A percentile compares a stretch with the other conserved stretches of the same genome.
phyloP scores from a whole-genome alignment of 1,140 invertebrate species.

The Vollenhovia emeryi region DNA sequence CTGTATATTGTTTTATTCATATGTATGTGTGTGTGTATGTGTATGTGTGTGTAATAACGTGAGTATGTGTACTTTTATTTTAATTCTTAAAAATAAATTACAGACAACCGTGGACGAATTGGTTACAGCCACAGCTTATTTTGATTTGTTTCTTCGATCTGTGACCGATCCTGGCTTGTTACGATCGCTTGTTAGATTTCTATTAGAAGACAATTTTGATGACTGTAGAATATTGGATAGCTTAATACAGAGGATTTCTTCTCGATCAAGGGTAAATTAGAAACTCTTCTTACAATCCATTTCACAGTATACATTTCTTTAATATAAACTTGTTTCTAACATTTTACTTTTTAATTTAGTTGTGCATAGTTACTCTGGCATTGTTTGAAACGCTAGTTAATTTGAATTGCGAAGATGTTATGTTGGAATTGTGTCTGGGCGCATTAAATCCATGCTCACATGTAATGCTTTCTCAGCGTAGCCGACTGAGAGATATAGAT shows the following conservation, averaged over 20 bases:
- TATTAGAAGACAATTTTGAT: constrained; percentile 94
- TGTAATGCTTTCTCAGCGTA: constrained; percentile 93
- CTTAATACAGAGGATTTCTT: constrained; percentile 91
- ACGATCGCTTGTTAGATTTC: constrained; percentile 93
- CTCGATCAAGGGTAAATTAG: constrained; percentile 88
- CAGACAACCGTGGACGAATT: constrained; percentile 94
- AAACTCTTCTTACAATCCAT: neutral
- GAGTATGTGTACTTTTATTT: constrained; percentile 12
- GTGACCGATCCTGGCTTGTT: constrained; percentile 94
- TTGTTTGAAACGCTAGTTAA: constrained; percentile 96
- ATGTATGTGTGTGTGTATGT: neutral
- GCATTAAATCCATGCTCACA: constrained; percentile 96
- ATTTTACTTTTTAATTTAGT: constrained; percentile 85
- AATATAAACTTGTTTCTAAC: neutral
- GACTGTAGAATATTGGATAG: constrained; percentile 91
- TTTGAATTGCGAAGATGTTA: constrained; percentile 98
- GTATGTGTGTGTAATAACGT: neutral
- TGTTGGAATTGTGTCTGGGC: constrained; percentile 96
- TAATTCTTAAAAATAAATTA: constrained; percentile 78
- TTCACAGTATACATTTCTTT: neutral
- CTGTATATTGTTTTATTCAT: neutral
- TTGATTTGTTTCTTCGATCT: constrained; percentile 95
- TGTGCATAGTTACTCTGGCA: constrained; percentile 95
- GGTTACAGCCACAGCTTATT: constrained; percentile 95
- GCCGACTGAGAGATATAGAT: constrained; percentile 92